These are phyloP conservation scores for Microcaecilia unicolor DNA, from an alignment of 2,797 vertebrate genomes.

Conservation along the genomic window DNA sequence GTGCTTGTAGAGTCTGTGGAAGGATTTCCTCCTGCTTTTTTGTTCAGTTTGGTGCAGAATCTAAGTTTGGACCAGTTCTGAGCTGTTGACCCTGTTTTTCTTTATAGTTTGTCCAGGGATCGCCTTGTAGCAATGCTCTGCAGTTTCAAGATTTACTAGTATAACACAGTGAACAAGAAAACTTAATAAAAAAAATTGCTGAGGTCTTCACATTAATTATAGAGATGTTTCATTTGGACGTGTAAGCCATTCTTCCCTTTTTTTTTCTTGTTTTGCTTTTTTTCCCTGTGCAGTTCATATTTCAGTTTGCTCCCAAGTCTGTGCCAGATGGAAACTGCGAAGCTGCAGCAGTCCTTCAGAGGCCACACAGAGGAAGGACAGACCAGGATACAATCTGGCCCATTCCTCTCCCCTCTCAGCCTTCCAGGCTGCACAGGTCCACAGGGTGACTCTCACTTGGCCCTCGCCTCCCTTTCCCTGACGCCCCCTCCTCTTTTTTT, in stretches of 20 bases:
- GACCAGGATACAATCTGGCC: constrained; percentile 75
- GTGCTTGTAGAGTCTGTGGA: too few relatives aligned
- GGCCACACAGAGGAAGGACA: constrained; percentile 88
- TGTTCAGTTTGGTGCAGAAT: too few relatives aligned
- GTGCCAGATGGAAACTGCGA: constrained; percentile 90
- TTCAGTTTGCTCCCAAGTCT: constrained; percentile 89
- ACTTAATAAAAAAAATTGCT: too few relatives aligned
- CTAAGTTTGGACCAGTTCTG: too few relatives aligned
- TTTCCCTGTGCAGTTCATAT: constrained; percentile 73
- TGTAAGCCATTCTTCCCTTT: constrained; percentile 39
- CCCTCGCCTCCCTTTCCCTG: constrained; percentile 57
- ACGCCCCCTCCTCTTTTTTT: constrained; percentile 12
- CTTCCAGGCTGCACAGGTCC: constrained; percentile 84
- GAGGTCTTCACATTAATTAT: too few relatives aligned
- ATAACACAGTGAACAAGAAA: too few relatives aligned
- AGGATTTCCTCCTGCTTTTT: too few relatives aligned
- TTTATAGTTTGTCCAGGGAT: too few relatives aligned
- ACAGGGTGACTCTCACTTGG: constrained; percentile 66
- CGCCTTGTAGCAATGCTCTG: too few relatives aligned
- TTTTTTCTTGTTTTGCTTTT: constrained; percentile 27
- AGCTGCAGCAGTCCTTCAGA: constrained; percentile 78
- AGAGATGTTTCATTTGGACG: too few relatives aligned
- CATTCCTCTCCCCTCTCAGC: constrained; percentile 66
- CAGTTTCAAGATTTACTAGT: too few relatives aligned
- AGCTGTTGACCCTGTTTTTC: too few relatives aligned